These are phyloP conservation scores for Acestrorhynchus altus DNA, from an alignment of 2,797 vertebrate species.

Conservation along the genomic window DNA sequence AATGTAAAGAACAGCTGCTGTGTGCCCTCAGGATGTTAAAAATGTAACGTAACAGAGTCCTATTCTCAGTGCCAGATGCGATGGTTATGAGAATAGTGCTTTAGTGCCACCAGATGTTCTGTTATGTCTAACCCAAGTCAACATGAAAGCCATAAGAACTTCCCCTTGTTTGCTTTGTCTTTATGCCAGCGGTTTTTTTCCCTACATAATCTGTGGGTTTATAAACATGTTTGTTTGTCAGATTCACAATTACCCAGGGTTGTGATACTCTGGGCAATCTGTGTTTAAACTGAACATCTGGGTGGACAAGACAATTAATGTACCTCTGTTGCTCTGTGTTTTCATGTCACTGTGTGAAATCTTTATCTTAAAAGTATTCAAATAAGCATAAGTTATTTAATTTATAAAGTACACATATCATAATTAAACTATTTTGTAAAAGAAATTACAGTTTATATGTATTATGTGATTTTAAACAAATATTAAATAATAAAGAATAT, in stretches of 20 bases:
- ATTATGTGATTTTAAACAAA: slow-evolving; percentile 75
- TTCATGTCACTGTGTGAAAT: slow-evolving; percentile 61
- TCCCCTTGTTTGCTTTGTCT: slow-evolving; percentile 52
- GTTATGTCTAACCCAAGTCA: slow-evolving; percentile 46
- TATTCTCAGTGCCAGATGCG: slow-evolving; percentile 23
- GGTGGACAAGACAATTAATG: slow-evolving; percentile 75
- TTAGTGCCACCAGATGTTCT: slow-evolving; percentile 42
- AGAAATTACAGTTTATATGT: slow-evolving; percentile 63
- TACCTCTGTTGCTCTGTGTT: slow-evolving; percentile 67
- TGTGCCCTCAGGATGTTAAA: slow-evolving; percentile 51
- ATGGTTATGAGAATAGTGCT: slow-evolving; percentile 8
- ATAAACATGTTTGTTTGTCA: slow-evolving; percentile 23
- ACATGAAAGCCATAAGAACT: slow-evolving; percentile 53
- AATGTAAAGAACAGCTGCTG: slow-evolving; percentile 33
- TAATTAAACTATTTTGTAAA: slow-evolving; percentile 76
- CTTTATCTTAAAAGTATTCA: slow-evolving; percentile 39
- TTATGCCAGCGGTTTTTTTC: slow-evolving; percentile 51
- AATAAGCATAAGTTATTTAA: slow-evolving; percentile 33
- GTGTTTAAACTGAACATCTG: slow-evolving; percentile 36
- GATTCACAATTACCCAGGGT: slow-evolving; percentile 16
- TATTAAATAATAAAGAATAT: slow-evolving; percentile 43
- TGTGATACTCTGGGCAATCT: slow-evolving; percentile 14
- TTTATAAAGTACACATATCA: slow-evolving; percentile 43
- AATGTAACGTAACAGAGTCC: slow-evolving; percentile 32
- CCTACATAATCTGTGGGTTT: slow-evolving; percentile 37